Evolutionary conservation across 2,113 vertebrate genomes (phyloP), one percentile per base, ranked within the genome.

Genomic region (Halichoerus grypus): DNA sequence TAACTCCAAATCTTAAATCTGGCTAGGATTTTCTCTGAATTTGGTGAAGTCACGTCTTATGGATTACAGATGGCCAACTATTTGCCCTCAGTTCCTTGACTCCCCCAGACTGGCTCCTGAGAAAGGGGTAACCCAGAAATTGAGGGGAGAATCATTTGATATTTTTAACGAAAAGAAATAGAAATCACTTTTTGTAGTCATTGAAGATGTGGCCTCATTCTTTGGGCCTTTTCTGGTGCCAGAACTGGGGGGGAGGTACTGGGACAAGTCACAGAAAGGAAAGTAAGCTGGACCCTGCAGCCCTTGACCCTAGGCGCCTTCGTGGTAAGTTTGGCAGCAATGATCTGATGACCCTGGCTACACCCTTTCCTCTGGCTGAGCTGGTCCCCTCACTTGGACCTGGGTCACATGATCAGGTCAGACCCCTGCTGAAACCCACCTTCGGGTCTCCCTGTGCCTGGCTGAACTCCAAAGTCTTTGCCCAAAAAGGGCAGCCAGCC

Each of bases 141-240:
- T 12, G 91, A 95, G 51, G 67, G 12, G 84, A 96, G 51, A 79
- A 14, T 55, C 31, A 2, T 49, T 88, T 65, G 31, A 51, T 51
- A 19, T 72, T 88, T 88, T 67, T 85, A 86, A 97, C 76, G 51
- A 80, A 39, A 85, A 94, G 36, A 79, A 83, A 67, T 22, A 67
- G 24, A 86, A n/a, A 71, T 83, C 63, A 74, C 24, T 77, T 92
- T 95, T 49, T 26, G 18, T 65, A 85, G 81, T 53, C 42, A 49
- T 13, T 4, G 59, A 28, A 67, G 36, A n/a, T 36, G 8, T n/a
- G 4, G 59, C 71, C 65, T 83, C 51, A 55, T n/a, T 53, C 28
- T 42, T 77, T 93, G 93, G 51, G 53, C 22, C 42, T 42, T 91
- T 88, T 77, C 46, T 89, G 63, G 79, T 15, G 22, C 26, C n/a